Percentiles rank a stretch among this genome's conserved stretches.
phyloP scores from a whole-genome alignment of 2,113 vertebrate genomes.

The Jaculus jaculus region DNA sequence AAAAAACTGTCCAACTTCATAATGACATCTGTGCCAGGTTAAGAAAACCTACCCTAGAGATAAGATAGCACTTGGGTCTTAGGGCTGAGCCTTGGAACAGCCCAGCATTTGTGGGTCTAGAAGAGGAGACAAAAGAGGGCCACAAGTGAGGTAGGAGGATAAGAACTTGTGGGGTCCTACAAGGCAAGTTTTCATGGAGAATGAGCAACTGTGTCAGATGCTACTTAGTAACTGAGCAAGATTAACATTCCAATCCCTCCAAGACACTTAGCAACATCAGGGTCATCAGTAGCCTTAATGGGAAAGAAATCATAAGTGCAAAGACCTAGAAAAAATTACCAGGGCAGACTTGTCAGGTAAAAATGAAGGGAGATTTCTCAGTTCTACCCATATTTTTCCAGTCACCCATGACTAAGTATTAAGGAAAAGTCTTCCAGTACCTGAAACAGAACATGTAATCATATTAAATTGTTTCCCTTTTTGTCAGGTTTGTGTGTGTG shows the following conservation, averaged over 20 bases:
- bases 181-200: not conserved
- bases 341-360: not conserved
- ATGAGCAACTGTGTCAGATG: not conserved
- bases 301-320: conserved; percentile 14
- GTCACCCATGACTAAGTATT: not conserved
- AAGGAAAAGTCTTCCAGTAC: not conserved
- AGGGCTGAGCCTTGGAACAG: not conserved
- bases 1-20: not conserved
- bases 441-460: not conserved
- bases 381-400: not conserved
- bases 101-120: not conserved
- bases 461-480: not conserved
- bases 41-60: not conserved
- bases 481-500: not conserved
- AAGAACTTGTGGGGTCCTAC: not conserved
- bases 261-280: not conserved
- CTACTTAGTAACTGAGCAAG: not conserved
- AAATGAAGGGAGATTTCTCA: not conserved
- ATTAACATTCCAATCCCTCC: not conserved
- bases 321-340: not conserved
- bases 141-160: not conserved
- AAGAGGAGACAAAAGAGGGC: not conserved
- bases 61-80: not conserved
- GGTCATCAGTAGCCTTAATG: not conserved
- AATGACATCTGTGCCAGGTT: not conserved